phyloP scores from a whole-genome alignment of 1,140 invertebrate species.

The Drosophila repletoides region DNA sequence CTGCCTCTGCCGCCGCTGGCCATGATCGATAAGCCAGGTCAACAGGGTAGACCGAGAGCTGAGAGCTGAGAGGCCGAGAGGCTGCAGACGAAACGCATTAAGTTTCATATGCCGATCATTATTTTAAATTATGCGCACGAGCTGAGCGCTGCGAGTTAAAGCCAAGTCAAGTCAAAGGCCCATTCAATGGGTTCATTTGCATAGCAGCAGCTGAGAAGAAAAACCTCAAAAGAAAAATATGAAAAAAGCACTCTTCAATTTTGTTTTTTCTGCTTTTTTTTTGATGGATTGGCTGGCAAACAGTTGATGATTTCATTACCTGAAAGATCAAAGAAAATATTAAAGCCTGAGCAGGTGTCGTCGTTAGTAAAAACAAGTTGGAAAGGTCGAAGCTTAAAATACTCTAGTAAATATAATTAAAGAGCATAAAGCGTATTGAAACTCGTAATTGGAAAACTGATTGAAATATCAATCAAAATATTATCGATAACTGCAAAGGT shows the following conservation, averaged over 20 bases:
- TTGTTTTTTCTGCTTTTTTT: too few species aligned
- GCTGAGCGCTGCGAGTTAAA: conserved; percentile 37
- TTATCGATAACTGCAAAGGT: too few species aligned
- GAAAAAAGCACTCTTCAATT: conserved; percentile 35
- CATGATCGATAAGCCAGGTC: conserved; percentile 39
- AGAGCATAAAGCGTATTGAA: too few species aligned
- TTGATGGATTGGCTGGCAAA: conserved; percentile 60
- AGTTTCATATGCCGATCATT: conserved; percentile 70
- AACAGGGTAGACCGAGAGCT: neutral
- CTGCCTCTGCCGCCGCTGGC: conserved; percentile 16
- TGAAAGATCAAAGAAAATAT: conserved; percentile 7
- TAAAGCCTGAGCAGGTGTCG: conserved; percentile 8
- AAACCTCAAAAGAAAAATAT: neutral
- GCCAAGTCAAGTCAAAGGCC: conserved; percentile 59
- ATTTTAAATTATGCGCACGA: conserved; percentile 80
- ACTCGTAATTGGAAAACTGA: too few species aligned
- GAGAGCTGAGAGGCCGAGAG: too few species aligned
- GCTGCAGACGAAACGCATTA: conserved; percentile 66
- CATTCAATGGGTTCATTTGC: conserved; percentile 67
- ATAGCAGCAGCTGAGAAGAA: conserved; percentile 10
- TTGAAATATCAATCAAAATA: too few species aligned
- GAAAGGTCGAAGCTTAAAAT: too few species aligned
- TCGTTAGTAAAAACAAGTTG: neutral
- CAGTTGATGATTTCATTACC: conserved; percentile 70
- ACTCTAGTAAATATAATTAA: too few species aligned